Percentiles rank a stretch among this genome's conserved stretches.
phyloP scores from a whole-genome alignment of 2,888 invertebrate species.

The Stenoptilia bipunctidactyla region DNA sequence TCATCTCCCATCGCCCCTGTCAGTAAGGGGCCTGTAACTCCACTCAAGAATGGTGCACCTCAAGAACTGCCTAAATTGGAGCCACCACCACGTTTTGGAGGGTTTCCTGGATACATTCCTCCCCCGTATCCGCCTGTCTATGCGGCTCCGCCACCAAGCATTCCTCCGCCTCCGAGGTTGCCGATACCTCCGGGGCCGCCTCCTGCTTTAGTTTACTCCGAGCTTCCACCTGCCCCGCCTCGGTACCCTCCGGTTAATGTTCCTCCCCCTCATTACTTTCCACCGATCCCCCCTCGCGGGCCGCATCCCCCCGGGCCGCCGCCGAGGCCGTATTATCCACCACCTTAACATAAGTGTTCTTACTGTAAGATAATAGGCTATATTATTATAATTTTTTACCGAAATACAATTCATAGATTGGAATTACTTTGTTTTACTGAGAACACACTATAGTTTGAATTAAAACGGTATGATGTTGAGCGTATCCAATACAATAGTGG shows the following conservation, averaged over 20 bases:
- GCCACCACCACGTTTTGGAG: constrained; percentile 34
- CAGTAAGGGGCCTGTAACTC: constrained; percentile 33
- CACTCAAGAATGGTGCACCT: constrained; percentile 54
- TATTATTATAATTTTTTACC: constrained; percentile 35
- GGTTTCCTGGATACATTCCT: constrained; percentile 33
- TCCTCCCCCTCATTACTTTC: constrained; percentile 52
- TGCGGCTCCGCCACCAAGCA: constrained; percentile 40
- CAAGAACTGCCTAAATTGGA: constrained; percentile 44
- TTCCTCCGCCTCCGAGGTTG: constrained; percentile 42
- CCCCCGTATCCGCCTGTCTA: constrained; percentile 57
- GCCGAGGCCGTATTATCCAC: constrained; percentile 52
- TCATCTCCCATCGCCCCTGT: constrained; percentile 51
- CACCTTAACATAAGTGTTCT: constrained; percentile 33
- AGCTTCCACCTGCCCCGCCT: constrained; percentile 43
- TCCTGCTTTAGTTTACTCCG: constrained; percentile 41
- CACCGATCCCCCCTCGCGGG: constrained; percentile 30
- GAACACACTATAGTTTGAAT: no score
- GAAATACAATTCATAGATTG: constrained; percentile 45
- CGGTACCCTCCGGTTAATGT: constrained; percentile 44
- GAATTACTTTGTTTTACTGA: constrained; percentile 20
- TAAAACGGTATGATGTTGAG: no score
- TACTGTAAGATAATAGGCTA: constrained; percentile 1
- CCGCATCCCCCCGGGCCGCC: constrained; percentile 43
- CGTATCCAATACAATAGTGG: no score
- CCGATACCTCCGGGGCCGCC: constrained; percentile 40